phyloP scores from a whole-genome alignment of 2,797 vertebrate species.

The Apogon talboti region DNA sequence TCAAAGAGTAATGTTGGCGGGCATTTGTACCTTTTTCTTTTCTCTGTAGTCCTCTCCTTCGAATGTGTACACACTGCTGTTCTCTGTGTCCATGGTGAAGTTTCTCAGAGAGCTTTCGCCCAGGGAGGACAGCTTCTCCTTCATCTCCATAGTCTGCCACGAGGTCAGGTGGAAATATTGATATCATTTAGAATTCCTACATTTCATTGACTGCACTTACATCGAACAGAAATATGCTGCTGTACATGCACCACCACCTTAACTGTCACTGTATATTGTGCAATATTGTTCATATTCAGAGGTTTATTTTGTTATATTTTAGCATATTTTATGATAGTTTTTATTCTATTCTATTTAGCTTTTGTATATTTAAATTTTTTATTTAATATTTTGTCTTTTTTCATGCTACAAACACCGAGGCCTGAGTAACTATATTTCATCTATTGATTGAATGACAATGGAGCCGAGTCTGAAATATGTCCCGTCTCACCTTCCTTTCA shows the following conservation, averaged over 20 bases:
- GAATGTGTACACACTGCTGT: slow-evolving; percentile 96
- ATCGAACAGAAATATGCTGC: too few relatives aligned
- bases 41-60: slow-evolving; percentile 99
- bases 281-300: too few relatives aligned
- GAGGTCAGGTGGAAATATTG: background rate
- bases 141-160: slow-evolving; percentile 94
- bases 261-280: too few relatives aligned
- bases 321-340: too few relatives aligned
- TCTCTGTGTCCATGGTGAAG: slow-evolving; percentile 98
- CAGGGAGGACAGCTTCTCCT: slow-evolving; percentile 93
- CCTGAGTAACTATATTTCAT: too few relatives aligned
- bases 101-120: slow-evolving; percentile 96
- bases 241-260: too few relatives aligned
- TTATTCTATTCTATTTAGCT: too few relatives aligned
- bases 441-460: background rate
- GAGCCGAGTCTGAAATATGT: background rate
- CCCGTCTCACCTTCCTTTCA: slow-evolving; percentile 90
- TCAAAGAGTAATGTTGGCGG: background rate
- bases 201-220: background rate
- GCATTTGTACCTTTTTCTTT: slow-evolving; percentile 93
- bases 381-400: too few relatives aligned
- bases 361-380: too few relatives aligned
- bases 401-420: too few relatives aligned
- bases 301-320: too few relatives aligned
- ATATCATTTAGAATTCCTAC: background rate